Evolutionary conservation across 2,888 invertebrate species (phyloP), one percentile per base, ranked within the genome.

Genomic region (Polietes domitor): DNA sequence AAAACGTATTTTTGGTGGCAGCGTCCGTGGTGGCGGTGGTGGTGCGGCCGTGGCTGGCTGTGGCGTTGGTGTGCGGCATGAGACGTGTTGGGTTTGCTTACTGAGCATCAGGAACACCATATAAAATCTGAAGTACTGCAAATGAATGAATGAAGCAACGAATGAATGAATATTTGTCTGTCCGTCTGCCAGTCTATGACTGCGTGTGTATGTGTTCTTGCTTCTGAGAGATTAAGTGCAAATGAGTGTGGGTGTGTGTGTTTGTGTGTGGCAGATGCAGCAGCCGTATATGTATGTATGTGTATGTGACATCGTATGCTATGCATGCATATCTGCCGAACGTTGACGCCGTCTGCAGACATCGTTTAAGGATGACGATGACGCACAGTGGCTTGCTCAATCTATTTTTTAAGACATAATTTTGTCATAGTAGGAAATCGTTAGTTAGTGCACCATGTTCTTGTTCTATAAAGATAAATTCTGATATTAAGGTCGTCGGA

Each of bases 311-410:
- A 24, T 5, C n/a, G 65, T 37, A 65, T 37, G 63, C 47, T 32
- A 24, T 53, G 28, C 74, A 65, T 81, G 84, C 83, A 84, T 65
- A 72, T 81, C 77, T 74, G 53, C 28, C 28, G 58, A 77, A 58
- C 58, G 17, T 41, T 19, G 24, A 47, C 21, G 77, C 84, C 75
- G 84, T 76, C 78, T 84, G 73, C 68, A 80, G 81, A 84, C 81
- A 53, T 73, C 76, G 63, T 76, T 75, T 76, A 84, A 84, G 78
- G 81, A 84, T 78, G 75, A n/a, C n/a, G 43, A 71, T 32, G 26
- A 26, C 24, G 71, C 21, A 55, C 53, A 55, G 53, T 55, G 24
- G 10, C 37, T 37, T 37, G 37, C n/a, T n/a, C n/a, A n/a, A n/a
- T n/a, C n/a, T n/a, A n/a, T n/a, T n/a, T n/a, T n/a, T n/a, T n/a